Base-by-base conservation (phyloP, 2,888 invertebrate genomes). In the Oeneis ivallda region DNA sequence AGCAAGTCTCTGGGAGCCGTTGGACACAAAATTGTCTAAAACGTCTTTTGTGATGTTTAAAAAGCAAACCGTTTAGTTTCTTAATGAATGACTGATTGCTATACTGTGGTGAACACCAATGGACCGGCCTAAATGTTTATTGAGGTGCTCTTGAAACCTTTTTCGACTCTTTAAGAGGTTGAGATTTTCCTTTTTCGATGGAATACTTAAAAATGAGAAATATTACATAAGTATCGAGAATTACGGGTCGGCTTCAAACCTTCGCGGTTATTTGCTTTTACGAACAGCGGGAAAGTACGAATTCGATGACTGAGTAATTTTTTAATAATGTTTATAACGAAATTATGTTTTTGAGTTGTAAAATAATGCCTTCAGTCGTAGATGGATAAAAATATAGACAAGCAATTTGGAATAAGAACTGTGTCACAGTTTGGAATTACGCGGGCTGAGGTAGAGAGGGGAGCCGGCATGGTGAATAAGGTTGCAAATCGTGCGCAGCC, bases 51-150 rank as follows among this genome's bases (percentile, higher is more conserved):
- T 2, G 13, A 13, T 19, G 15, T 15, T 47, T 19, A 19, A 49
- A 49, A 49, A 49, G 8, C 10, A 17, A 49, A 1, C n/a, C n/a
- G 9, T 50, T 50, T 13, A 50, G 6, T 50, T n/a, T 10, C 11
- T 3, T 52, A 1, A n/a, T 52, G n/a, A 15, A 47, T 15, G 19
- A 41, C 56, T 56, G 41, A 56, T 56, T 19, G 9, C 3, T 41
- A 41, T 2, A 41, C 56, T 41, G 41, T 19, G 19, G 52, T 41
- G 15, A 15, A 41, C 50, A 41, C 47, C 41, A 61, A 52, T 52
- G 52, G 37, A 39, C 37, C 50, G 52, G 19, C 61, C 61, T 61
- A 61, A 50, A 61, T 52, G 61, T 61, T 52, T 52, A 52, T 61
- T 61, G 61, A 52, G 47, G 26, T n/a, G n/a, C 52, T 52, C 52